Conservation (phyloP, 2,888 invertebrate species). For the Galeruca laticollis region DNA sequence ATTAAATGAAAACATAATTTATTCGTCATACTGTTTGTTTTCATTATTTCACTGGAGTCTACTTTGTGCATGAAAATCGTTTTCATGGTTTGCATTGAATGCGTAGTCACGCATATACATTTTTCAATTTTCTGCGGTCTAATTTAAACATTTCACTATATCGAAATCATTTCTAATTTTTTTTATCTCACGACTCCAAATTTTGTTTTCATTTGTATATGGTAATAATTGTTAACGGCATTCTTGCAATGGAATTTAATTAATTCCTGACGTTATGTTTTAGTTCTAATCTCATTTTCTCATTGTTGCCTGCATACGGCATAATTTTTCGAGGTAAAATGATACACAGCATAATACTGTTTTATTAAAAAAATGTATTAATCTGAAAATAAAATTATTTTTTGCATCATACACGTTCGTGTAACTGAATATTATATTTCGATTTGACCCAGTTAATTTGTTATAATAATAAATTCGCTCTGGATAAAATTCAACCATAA, state of each 20-base stretch:
- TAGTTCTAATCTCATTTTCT: not conserved
- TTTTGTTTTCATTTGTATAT: not conserved
- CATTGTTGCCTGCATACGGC: not conserved
- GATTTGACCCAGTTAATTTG: not conserved
- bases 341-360: not conserved
- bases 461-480: not conserved
- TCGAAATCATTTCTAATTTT: too few relatives aligned
- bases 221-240: not conserved
- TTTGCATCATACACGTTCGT: not conserved
- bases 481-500: not conserved
- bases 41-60: too few relatives aligned
- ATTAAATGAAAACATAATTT: too few relatives aligned
- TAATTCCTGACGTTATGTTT: not conserved
- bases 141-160: too few relatives aligned
- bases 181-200: too few relatives aligned
- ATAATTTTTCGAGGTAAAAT: not conserved
- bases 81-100: too few relatives aligned
- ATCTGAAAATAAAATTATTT: not conserved
- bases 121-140: too few relatives aligned
- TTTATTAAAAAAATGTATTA: not conserved
- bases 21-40: too few relatives aligned
- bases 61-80: too few relatives aligned
- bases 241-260: not conserved
- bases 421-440: not conserved
- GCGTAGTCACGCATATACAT: too few relatives aligned